Conservation (phyloP, 1,140 invertebrate species). For the Musca vetustissima region DNA sequence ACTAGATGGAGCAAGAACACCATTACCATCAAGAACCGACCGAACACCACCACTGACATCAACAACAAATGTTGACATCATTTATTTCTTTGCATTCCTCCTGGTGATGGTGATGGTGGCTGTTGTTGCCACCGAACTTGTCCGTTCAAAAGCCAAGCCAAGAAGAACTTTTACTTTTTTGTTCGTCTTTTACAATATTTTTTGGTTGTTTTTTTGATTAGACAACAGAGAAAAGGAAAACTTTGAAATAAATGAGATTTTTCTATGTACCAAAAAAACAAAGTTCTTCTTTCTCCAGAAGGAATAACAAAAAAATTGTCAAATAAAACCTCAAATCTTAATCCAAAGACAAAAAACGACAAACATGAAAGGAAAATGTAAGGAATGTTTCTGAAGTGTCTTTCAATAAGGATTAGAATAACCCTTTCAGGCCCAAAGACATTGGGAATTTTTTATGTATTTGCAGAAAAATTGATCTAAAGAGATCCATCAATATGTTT, state of each 20-base stretch:
- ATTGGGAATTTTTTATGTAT: too few species aligned
- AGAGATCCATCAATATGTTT: too few species aligned
- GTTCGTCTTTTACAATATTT: background rate
- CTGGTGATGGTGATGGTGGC: too few species aligned
- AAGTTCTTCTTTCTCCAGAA: background rate
- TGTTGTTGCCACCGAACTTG: too few species aligned
- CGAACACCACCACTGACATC: constrained; percentile 1
- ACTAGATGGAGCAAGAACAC: too few species aligned
- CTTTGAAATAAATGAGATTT: constrained; percentile 21
- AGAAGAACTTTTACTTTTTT: background rate
- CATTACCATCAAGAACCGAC: too few species aligned
- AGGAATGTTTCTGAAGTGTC: too few species aligned
- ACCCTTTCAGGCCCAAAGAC: too few species aligned
- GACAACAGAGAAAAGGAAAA: background rate
- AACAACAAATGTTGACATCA: constrained; percentile 23
- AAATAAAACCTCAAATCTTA: constrained; percentile 8
- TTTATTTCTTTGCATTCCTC: constrained; percentile 14
- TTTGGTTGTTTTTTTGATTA: too few species aligned
- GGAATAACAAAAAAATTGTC: background rate
- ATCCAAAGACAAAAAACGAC: background rate
- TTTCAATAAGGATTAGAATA: too few species aligned
- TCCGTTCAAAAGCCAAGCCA: background rate
- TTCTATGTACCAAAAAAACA: background rate
- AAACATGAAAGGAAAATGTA: too few species aligned
- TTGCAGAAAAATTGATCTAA: too few species aligned